These are phyloP conservation scores for Ceratina australensis DNA, from an alignment of 1,140 invertebrate species.

Conservation along the genomic window DNA sequence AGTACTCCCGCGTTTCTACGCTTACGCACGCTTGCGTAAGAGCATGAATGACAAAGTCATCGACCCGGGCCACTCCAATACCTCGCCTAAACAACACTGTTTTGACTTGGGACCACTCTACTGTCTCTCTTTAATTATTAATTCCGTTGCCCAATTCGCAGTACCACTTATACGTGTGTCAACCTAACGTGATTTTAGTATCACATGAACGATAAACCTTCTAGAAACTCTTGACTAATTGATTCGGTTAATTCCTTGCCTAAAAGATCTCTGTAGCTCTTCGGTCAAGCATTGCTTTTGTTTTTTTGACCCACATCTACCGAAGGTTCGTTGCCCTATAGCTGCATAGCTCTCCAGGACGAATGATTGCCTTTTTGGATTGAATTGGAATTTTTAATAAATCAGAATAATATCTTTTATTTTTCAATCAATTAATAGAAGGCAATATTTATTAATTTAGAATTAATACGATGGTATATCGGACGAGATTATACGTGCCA, in stretches of 20 bases:
- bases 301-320: slow-evolving; percentile 75
- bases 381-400: no score
- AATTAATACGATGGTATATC: no score
- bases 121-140: no score
- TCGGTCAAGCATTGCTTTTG: slow-evolving; percentile 32
- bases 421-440: no score
- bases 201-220: no score
- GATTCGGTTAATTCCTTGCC: neutral
- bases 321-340: slow-evolving; percentile 72
- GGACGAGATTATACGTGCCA: no score
- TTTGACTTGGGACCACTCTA: neutral
- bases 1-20: slow-evolving; percentile 45
- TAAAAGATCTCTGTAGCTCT: neutral
- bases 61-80: slow-evolving; percentile 44
- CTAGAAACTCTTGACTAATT: slow-evolving; percentile 4
- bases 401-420: no score
- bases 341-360: slow-evolving; percentile 54
- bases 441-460: no score
- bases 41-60: slow-evolving; percentile 53
- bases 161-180: no score
- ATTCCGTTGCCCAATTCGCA: no score
- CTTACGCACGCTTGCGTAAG: slow-evolving; percentile 48
- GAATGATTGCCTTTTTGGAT: slow-evolving; percentile 49
- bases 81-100: slow-evolving; percentile 33
- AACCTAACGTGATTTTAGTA: no score